A percentile compares a stretch with the other conserved stretches of the same genome.
phyloP scores from a whole-genome alignment of 2,113 vertebrate genomes.

The Microtus ochrogaster region DNA sequence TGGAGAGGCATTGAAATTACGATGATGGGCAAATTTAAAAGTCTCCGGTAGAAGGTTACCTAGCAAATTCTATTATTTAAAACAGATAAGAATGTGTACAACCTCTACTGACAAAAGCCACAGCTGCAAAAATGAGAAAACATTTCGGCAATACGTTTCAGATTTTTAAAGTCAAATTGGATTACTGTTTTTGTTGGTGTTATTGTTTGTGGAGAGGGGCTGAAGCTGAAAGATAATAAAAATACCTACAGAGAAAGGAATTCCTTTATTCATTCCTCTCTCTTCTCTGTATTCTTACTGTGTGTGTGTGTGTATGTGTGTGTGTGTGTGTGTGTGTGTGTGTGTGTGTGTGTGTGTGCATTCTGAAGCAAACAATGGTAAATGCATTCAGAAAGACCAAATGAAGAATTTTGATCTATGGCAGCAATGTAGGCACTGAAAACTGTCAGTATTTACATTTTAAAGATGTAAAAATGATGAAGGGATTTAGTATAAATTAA shows the following conservation, averaged over 20 bases:
- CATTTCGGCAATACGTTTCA: neutral
- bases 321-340: no score
- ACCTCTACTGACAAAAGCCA: neutral
- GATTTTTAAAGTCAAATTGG: neutral
- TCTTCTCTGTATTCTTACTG: neutral
- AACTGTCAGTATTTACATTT: neutral
- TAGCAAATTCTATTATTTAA: neutral
- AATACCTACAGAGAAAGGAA: neutral
- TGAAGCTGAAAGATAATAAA: neutral
- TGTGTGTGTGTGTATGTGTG: no score
- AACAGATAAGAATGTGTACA: neutral
- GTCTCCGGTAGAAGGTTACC: no score
- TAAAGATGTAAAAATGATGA: neutral
- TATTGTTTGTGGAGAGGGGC: rapidly evolving
- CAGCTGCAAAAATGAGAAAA: neutral
- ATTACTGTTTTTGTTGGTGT: no score
- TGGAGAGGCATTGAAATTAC: neutral
- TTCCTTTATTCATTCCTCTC: neutral
- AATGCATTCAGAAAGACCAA: neutral
- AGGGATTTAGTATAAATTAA: neutral
- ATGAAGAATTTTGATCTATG: neutral
- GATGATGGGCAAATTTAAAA: neutral
- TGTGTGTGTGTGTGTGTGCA: no score
- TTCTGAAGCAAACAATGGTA: neutral
- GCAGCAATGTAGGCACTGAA: neutral